Evolutionary conservation across 2,888 invertebrate genomes (phyloP).

Genomic region (Chironomus tentans): DNA sequence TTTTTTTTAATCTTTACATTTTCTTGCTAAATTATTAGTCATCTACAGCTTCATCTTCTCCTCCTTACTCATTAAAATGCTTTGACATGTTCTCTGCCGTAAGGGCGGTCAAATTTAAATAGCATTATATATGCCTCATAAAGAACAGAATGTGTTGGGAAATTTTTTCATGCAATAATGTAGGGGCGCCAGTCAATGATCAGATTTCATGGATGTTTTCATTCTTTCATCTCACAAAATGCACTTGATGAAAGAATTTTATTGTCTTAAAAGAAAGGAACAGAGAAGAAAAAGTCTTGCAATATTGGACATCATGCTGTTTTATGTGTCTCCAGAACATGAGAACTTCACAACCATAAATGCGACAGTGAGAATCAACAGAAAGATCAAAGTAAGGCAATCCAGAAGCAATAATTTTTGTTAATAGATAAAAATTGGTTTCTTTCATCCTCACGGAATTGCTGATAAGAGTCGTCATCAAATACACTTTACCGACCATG

Average conservation of each 20-base stretch:
- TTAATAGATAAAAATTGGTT: conserved; percentile 12
- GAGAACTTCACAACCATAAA: conserved; percentile 25
- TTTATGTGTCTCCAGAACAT: conserved; percentile 27
- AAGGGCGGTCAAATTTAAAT: not conserved
- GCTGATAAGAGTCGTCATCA: conserved; percentile 17
- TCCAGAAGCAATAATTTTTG: conserved; percentile 21
- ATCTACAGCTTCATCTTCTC: not conserved
- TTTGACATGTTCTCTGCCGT: not conserved
- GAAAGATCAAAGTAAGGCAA: not conserved
- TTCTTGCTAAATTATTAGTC: not conserved
- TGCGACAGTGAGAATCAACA: not conserved
- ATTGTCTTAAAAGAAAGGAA: not conserved
- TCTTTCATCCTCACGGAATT: not conserved
- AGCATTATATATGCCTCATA: not conserved
- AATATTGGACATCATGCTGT: conserved; percentile 20
- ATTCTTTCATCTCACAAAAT: not conserved
- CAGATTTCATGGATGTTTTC: conserved; percentile 14
- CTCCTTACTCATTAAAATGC: not conserved
- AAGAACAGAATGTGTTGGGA: not conserved
- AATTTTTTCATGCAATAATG: not conserved
- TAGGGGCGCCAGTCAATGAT: conserved; percentile 18
- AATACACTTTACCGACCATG: too few species aligned
- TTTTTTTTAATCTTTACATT: too few species aligned
- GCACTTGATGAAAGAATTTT: not conserved
- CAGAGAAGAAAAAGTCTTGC: not conserved